Evolutionary conservation across 2,113 vertebrate species (phyloP).

Genomic region (Rhinichthys klamathensis): DNA sequence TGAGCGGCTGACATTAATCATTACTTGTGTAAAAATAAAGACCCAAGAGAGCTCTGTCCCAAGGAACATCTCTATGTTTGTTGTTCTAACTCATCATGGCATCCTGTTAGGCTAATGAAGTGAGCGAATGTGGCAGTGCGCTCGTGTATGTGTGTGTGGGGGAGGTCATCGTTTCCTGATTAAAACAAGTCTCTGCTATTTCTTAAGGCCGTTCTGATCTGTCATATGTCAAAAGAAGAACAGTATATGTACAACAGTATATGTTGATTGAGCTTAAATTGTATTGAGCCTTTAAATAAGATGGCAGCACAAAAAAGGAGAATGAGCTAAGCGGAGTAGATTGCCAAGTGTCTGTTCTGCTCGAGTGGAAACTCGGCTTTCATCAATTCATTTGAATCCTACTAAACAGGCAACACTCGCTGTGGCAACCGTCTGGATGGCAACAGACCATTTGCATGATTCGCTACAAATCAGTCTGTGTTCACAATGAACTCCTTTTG

Average conservation of each 20-base stretch:
- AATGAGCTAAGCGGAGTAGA: background rate
- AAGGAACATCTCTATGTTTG: conserved; percentile 4
- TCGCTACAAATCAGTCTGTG: background rate
- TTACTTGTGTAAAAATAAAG: conserved; percentile 30
- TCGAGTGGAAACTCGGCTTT: background rate
- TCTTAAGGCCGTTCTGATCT: background rate
- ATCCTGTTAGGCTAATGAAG: conserved; percentile 32
- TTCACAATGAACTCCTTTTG: background rate
- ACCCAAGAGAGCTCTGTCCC: conserved; percentile 2
- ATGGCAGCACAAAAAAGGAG: background rate
- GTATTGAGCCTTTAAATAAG: background rate
- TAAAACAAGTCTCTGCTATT: conserved; percentile 1
- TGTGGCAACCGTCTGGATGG: conserved; percentile 32
- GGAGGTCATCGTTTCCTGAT: conserved; percentile 12
- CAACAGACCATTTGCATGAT: conserved; percentile 37
- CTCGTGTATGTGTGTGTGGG: background rate
- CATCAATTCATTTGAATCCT: conserved; percentile 27
- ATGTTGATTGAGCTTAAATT: background rate
- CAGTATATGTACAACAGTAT: no score
- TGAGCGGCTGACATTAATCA: conserved; percentile 7
- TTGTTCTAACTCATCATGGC: conserved; percentile 3
- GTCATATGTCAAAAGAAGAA: background rate
- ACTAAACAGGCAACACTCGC: conserved; percentile 22
- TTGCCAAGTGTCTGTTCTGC: conserved; percentile 5
- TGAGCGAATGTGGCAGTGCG: background rate